Evolutionary conservation across 2,888 invertebrate species (phyloP).

Genomic region (Rotaria magnacalcarata): DNA sequence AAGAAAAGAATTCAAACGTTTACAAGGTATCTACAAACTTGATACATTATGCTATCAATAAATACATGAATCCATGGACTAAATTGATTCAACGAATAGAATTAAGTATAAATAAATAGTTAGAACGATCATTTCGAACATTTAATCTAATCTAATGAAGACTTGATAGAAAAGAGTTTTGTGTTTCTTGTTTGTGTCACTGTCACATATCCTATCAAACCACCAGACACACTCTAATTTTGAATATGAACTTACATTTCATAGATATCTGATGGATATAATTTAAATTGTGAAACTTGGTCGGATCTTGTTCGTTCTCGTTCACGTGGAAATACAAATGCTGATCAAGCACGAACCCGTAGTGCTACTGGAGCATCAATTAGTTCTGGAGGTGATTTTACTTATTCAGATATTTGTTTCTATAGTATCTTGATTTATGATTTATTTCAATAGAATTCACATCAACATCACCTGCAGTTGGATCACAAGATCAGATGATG

Average conservation of each 20-base stretch:
- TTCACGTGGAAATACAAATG: conserved; percentile 22
- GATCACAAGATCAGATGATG: not conserved
- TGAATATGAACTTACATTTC: not conserved
- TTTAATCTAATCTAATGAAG: no score
- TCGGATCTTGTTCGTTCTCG: conserved; percentile 11
- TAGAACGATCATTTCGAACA: no score
- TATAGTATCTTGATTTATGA: not conserved
- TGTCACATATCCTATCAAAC: no score
- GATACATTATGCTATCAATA: no score
- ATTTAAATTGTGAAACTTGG: conserved; percentile 7
- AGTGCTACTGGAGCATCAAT: not conserved
- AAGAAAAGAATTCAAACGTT: no score
- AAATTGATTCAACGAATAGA: no score
- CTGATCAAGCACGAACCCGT: conserved; percentile 4
- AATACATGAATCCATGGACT: no score
- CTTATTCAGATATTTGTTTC: not conserved
- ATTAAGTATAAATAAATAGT: no score
- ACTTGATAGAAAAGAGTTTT: no score
- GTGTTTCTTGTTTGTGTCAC: no score
- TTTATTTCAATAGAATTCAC: not conserved
- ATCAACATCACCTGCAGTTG: not conserved
- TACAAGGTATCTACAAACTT: no score
- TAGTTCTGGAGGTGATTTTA: conserved; percentile 20
- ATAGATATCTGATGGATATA: conserved; percentile 22
- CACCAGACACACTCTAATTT: not conserved